Base-by-base conservation (phyloP, 2,888 invertebrate genomes). In the Callosobruchus maculatus region DNA sequence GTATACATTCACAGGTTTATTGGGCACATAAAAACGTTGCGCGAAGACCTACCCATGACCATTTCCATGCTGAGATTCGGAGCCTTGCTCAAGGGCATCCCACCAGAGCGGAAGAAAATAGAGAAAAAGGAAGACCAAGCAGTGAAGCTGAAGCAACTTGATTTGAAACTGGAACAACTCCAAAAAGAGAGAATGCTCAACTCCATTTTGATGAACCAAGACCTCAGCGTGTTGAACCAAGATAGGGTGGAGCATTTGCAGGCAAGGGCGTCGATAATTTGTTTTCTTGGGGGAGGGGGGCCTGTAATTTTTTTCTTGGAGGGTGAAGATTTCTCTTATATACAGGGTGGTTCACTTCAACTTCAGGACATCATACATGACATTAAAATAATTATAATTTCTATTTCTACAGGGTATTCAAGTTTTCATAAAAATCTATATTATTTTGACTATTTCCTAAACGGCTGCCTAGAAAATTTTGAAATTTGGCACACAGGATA, bases 41-140 rank as follows among this genome's bases (percentile, higher is more conserved):
- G 75, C 74, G 83, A 86, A 70, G 84, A 88, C 80, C 79, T 87
- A 22, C 75, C 80, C 20, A 76, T 88, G 20, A 84, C 86, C 0
- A 74, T 87, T 26, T 88, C 88, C 0, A 85, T 87, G 80, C 78
- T 88, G 70, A 81, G 85, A 73, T 86, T 88, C 76, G 85, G 85
- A 0, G 83, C 85, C 71, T 80, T 84, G 20, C 71, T 86, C n/a
- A 81, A 79, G 73, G 83, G 84, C 2, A 73, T 86, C 72, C 79
- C 83, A 3, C 78, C 78, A 67, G 73, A 72, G 67, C 78, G 75
- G 71, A 75, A 79, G 30, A 75, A 4, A 3, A 2, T 71, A 21
- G 67, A 71, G 21, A 30, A 67, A 13, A 71, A 21, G 20, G 30
- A 22, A 30, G 71, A 71, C 22, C 20, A 67, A 71, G 18, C 7